Base-by-base conservation (phyloP, 2,113 vertebrate genomes). In the Odocoileus virginianus region DNA sequence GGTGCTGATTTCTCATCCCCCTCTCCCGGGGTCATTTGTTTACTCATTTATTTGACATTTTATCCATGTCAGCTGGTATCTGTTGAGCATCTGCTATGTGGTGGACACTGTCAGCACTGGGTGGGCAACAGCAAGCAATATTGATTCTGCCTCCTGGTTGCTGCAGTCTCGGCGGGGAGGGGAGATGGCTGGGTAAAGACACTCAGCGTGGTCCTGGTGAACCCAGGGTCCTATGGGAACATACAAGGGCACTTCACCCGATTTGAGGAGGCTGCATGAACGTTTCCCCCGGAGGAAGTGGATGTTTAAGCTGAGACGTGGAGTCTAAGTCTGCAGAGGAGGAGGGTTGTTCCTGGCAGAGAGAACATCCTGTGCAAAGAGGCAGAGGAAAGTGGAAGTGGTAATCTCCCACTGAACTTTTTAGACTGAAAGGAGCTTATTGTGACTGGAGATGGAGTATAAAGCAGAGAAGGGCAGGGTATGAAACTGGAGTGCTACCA, bases 331-430 rank as follows among this genome's bases (percentile, higher is more conserved):
- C 87, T 90, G 43, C 79, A 83, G 87, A 28, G 47, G 60, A 67
- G n/a, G 47, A 50, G 40, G n/a, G 15, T 91, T 74, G n/a, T 95
- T 96, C 43, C 78, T 79, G 10, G 57, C 61, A 58, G 61, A 96
- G 64, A 95, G 95, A 95, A 87, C 89, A 87, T 84, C 36, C 33
- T 36, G 78, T 97, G 92, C 87, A 91, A 47, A 96, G 92, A 76
- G 89, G 83, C 55, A 25, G 28, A 50, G 85, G 81, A 94, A 74
- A 14, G 8, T 67, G 86, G 86, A 92, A 61, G 61, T 55, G 83
- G 78, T 84, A 81, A 40, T 16, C 84, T 82, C 61, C 33, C 47
- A 89, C n/a, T 83, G 81, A 89, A 57, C 67, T 21, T 71, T 71
- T n/a, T 71, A n/a, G 19, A 40, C 86, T 81, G 79, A 95, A 97